phyloP scores from a whole-genome alignment of 2,888 invertebrate species.

The Diplolepis rosae region DNA sequence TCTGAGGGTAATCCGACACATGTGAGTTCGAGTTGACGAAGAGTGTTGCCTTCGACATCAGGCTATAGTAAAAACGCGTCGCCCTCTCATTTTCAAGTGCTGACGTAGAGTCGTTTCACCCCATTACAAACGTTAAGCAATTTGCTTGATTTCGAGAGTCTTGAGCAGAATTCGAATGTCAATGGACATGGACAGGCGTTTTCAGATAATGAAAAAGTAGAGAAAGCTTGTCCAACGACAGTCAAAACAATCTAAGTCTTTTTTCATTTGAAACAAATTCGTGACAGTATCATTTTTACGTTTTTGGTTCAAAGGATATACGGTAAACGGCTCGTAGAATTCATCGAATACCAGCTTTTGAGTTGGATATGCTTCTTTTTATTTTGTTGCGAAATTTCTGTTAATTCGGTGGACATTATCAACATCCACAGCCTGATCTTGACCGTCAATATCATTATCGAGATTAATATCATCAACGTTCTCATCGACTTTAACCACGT shows the following conservation, averaged over 20 bases:
- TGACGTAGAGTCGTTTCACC: too few species aligned
- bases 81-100: too few species aligned
- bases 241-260: constrained; percentile 49
- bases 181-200: too few species aligned
- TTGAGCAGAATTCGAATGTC: too few species aligned
- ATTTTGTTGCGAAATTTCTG: not conserved
- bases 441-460: not conserved
- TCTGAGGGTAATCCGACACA: too few species aligned
- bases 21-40: too few species aligned
- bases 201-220: too few species aligned
- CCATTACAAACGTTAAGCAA: too few species aligned
- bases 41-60: too few species aligned
- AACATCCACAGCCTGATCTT: not conserved
- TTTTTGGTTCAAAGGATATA: constrained; percentile 44
- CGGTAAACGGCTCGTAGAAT: constrained; percentile 45
- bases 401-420: constrained; percentile 24
- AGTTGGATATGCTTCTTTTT: constrained; percentile 35
- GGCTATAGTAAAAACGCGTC: too few species aligned
- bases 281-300: constrained; percentile 37
- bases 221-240: too few species aligned
- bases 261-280: constrained; percentile 52
- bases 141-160: too few species aligned
- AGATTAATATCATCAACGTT: not conserved
- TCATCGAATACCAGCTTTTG: constrained; percentile 38
- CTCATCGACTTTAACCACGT: constrained; percentile 9